A percentile compares a stretch with the other conserved stretches of the same genome.
phyloP scores from a whole-genome alignment of 2,888 invertebrate genomes.

The Autographa gamma region DNA sequence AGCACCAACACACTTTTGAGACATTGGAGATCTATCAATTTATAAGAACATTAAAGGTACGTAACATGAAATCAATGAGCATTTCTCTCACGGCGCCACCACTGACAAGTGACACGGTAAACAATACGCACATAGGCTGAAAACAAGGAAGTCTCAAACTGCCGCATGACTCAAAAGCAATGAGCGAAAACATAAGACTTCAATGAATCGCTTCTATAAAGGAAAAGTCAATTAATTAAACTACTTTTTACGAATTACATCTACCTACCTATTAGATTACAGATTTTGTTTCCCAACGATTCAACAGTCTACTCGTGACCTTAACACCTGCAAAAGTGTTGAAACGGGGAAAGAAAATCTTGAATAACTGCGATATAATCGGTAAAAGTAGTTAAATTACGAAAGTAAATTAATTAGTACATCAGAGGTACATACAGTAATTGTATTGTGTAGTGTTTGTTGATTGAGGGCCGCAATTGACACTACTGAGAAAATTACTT shows the following conservation, averaged over 20 bases:
- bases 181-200: constrained; percentile 28
- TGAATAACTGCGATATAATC: too few species aligned
- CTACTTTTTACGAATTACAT: too few species aligned
- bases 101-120: constrained; percentile 21
- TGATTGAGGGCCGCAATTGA: background rate
- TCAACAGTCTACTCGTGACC: too few species aligned
- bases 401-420: too few species aligned
- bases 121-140: too few species aligned
- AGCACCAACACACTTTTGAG: too few species aligned
- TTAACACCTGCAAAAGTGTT: too few species aligned
- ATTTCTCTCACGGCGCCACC: constrained; percentile 18
- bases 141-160: constrained; percentile 31
- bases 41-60: background rate
- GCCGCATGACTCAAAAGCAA: constrained; percentile 37
- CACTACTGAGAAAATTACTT: background rate
- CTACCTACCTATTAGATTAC: too few species aligned
- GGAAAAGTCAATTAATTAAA: background rate
- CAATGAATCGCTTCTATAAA: constrained; percentile 25
- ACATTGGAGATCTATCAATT: too few species aligned
- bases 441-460: background rate
- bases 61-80: background rate
- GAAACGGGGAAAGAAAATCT: too few species aligned
- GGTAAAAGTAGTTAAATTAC: too few species aligned
- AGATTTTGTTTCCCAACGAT: too few species aligned
- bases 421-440: background rate